Evolutionary conservation across 2,888 invertebrate species (phyloP), one percentile per base, ranked within the genome.

Genomic region (Chesias legatella): DNA sequence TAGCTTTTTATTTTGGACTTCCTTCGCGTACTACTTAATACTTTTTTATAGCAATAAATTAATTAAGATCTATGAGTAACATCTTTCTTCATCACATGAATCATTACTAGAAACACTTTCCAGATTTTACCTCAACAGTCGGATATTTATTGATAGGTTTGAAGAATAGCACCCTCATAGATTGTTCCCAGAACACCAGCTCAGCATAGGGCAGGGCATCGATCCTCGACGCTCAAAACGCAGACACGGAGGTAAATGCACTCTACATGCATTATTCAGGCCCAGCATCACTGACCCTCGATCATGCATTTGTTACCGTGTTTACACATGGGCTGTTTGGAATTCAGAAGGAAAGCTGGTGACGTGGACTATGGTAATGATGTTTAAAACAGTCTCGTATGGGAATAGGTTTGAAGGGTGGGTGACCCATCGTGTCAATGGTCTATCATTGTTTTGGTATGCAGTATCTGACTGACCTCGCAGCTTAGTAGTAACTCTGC

Each of bases 161-260:
- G 3, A 5, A 17, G 2, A 17, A 17, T 17, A n/a, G n/a, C 5
- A 17, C 13, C 13, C 13, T n/a, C n/a, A n/a, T n/a, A n/a, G n/a
- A n/a, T n/a, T 17, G 13, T 17, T 17, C 13, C 43, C 48, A 43
- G 1, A n/a, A 3, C 3, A 17, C 2, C 34, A 38, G 44, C 40
- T 45, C 34, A 38, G 22, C 28, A 53, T 65, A 66, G 75, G 68
- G 64, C 67, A 77, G 67, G 33, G 36, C 43, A 43, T 43, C 33
- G 37, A 31, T 3, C 73, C 17, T 60, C 37, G 36, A 36, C 30
- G 36, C 52, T 44, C 58, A 64, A 69, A 64, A 78, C 73, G 70
- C 80, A 80, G 81, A 77, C 81, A 67, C 45, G 50, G 67, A 65
- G 82, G 82, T 80, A 76, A 80, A 80, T 51, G 82, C 59, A 71